These are phyloP conservation scores for Troides aeacus DNA, from an alignment of 2,888 invertebrate genomes.

Conservation along the genomic window DNA sequence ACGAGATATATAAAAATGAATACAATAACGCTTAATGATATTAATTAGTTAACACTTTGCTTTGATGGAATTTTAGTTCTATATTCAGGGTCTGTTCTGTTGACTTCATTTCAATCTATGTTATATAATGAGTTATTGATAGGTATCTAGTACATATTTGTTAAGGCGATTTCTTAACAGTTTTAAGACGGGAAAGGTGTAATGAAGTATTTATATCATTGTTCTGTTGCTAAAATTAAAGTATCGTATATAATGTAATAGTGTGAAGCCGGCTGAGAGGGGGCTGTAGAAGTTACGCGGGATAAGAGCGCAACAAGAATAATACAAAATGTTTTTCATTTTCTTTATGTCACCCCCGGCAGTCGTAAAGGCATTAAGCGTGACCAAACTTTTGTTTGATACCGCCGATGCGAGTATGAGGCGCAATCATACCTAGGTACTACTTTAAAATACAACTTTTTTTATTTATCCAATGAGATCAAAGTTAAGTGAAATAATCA, in stretches of 20 bases:
- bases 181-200: background rate
- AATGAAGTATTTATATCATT: background rate
- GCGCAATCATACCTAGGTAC: conserved; percentile 47
- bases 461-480: no score
- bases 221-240: conserved; percentile 23
- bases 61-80: no score
- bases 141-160: no score
- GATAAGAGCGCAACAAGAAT: conserved; percentile 80
- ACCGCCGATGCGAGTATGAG: conserved; percentile 74
- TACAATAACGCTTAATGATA: no score
- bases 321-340: conserved; percentile 90
- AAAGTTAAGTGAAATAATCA: no score
- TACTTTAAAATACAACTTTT: background rate
- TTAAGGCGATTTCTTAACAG: background rate
- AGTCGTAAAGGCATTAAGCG: conserved; percentile 93
- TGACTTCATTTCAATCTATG: no score
- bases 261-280: conserved; percentile 53
- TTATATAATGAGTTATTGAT: no score
- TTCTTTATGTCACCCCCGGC: conserved; percentile 93
- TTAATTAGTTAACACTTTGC: no score
- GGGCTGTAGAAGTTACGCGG: conserved; percentile 73
- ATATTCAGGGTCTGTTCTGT: no score
- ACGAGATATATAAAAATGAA: no score
- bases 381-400: conserved; percentile 87
- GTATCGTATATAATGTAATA: conserved; percentile 40